Base-by-base conservation (phyloP, 2,113 vertebrate genomes). In the Tachysurus vachellii region DNA sequence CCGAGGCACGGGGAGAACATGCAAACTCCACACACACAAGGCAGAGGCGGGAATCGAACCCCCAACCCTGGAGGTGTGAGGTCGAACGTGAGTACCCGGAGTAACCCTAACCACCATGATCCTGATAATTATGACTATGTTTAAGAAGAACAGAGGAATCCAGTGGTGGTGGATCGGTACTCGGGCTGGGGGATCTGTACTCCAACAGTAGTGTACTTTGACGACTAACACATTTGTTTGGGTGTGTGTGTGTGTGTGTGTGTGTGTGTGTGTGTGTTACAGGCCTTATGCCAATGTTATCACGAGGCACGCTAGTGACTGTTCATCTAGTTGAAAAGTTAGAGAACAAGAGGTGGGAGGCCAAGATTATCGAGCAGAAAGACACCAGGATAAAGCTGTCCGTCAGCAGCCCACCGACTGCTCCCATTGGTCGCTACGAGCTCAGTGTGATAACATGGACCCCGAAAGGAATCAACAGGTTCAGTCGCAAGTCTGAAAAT, bases 251-350 rank as follows among this genome's bases (percentile, higher is more conserved):
- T 36, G 36, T 36, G 36, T 36, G 36, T 36, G 36, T 36, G 36
- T 36, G 36, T 36, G 36, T 36, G 36, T 36, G 1, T 82, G 14
- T 91, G 12, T 80, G 17, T 87, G 36, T 80, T 76, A 70, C 83
- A 98, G 97, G 97, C 75, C 89, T 93, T 53, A 92, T 91, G 59
- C 97, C 97, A 0, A 90, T 94, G 70, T 93, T 96, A 82, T 95
- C 96, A 50, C 97, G 97, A 91, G 95, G 95, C 70, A 97, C 97
- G 2, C 96, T 96, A 12, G 88, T 97, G 89, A 95, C 96, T 88
- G 91, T 97, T 23, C 95, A 94, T 0, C 82, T 97, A 87, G 96
- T 95, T 62, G 94, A 95, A 0, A 85, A 93, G 64, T 91, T 95
- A 87, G 88, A 93, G 81, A 95, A 95, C 1, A 91, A 93, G 6